These are phyloP conservation scores for Perizoma affinitatum DNA, from an alignment of 2,888 invertebrate genomes.

Conservation along the genomic window DNA sequence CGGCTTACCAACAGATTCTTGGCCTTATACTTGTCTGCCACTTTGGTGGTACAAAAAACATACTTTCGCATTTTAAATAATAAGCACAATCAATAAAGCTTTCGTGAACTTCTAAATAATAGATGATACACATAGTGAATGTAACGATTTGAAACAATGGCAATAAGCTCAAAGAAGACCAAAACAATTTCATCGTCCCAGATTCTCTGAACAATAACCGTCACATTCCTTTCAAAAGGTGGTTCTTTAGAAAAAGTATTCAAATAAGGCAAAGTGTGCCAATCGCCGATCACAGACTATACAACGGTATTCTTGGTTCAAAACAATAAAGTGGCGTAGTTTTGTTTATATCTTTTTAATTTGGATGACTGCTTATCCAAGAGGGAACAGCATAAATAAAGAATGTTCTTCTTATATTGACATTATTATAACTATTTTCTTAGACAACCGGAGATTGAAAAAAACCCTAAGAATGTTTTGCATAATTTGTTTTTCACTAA, in stretches of 20 bases:
- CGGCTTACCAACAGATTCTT: too few relatives aligned
- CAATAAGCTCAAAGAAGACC: not conserved
- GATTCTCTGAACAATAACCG: constrained; percentile 31
- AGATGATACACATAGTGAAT: too few relatives aligned
- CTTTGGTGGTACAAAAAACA: too few relatives aligned
- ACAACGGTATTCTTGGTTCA: constrained; percentile 42
- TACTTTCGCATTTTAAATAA: too few relatives aligned
- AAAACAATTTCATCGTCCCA: constrained; percentile 27
- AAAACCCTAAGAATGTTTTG: too few relatives aligned
- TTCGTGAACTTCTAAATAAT: too few relatives aligned
- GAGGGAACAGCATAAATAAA: not conserved
- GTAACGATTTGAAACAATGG: not conserved
- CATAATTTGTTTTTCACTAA: too few relatives aligned
- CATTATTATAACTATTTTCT: too few relatives aligned
- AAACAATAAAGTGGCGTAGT: constrained; percentile 42
- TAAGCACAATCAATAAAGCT: too few relatives aligned
- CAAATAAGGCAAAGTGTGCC: constrained; percentile 43
- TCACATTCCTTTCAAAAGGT: constrained; percentile 21
- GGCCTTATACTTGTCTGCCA: too few relatives aligned
- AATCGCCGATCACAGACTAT: constrained; percentile 34
- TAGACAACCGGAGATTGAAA: too few relatives aligned
- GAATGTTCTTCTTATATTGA: too few relatives aligned
- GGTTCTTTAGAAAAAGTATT: constrained; percentile 30
- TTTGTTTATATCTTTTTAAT: constrained; percentile 30
- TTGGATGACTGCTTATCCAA: constrained; percentile 17